Base-by-base conservation (phyloP, 2,113 vertebrate genomes). In the Bujurquina vittata region DNA sequence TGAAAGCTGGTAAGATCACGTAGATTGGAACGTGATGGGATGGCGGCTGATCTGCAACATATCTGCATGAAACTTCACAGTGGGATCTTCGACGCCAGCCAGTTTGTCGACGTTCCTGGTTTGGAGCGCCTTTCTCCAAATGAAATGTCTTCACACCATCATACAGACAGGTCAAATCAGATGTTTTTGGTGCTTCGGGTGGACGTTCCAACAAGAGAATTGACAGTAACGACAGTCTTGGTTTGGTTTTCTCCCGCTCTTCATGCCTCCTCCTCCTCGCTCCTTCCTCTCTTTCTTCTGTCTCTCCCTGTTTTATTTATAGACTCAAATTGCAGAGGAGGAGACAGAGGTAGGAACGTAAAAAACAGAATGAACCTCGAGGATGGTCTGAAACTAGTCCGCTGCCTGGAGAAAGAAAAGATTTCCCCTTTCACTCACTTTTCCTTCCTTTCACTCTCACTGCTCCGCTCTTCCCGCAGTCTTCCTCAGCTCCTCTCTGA, bases 301-400 rank as follows among this genome's bases (percentile, higher is more conserved):
- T 87, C 87, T 74, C 86, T 37, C 83, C 65, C 74, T 56, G 57
- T 84, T 90, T 92, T 94, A 94, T 91, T 94, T 93, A 93, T 91
- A 89, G 86, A 89, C 87, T 88, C 84, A 72, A 86, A 84, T 81
- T 84, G 58, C 56, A 80, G 79, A 85, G 80, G 82, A 74, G 79
- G 82, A 74, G 17, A 20, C 40, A 56, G 75, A 78, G 75, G 58
- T 37, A 87, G 73, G 81, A 89, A 89, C 1, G 3, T 83, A 87
- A 52, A 84, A 33, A 33, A 33, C 6, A 1, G 73, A 52, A 75
- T 54, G 11, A 73, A 80, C 35, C 65, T 56, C 23, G 65, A 79
- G 75, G 84, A 61, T 82, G 77, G 67, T 62, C 69, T 61, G 76
- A 69, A 12, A 2, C 9, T 56, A 5, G 52, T 81, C 62, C 61